Base-by-base conservation (phyloP, 2,888 invertebrate species). In the Diplolepis rosae region DNA sequence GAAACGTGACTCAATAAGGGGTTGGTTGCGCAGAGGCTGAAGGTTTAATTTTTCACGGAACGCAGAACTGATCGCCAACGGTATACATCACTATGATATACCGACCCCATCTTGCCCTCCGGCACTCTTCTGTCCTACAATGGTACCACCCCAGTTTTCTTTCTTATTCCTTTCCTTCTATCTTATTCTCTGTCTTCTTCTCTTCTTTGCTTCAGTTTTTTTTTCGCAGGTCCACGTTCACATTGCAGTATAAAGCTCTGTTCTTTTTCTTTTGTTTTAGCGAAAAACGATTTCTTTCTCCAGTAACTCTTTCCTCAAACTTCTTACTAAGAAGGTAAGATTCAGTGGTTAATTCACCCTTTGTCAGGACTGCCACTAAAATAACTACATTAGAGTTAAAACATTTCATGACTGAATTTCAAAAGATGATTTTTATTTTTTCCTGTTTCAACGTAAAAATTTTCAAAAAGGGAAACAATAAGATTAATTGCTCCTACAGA, bases 81-180 rank as follows among this genome's bases (percentile, higher is more conserved):
- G 66, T 56, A 68, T 68, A 72, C 39, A 66, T 72, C 71, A 72
- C 24, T 65, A 71, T 67, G 66, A 70, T 70, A 70, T 66, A 74
- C 68, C 39, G 68, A 65, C 22, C 54, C 56, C 45, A 72, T 72
- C 68, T 71, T 52, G 51, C n/a, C 39, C 65, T 50, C 72, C 35
- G 22, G 56, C 56, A 48, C 51, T 39, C 54, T 27, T 61, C 65
- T 56, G 22, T 28, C 18, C 56, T 66, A 51, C 24, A 56, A 51
- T 35, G 65, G 48, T 28, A 68, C 48, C 24, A 9, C 48, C 48
- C 18, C 18, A 1, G 9, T 18, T 45, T 45, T 45, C n/a, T 18
- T 45, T 45, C 9, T 45, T 45, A 1, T 15, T 7, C 7, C 4
- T 30, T 56, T 56, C 51, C 65, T 35, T 61, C n/a, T 30, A 42